Evolutionary conservation across 2,888 invertebrate species (phyloP).

Genomic region (Tubulanus polymorphus): DNA sequence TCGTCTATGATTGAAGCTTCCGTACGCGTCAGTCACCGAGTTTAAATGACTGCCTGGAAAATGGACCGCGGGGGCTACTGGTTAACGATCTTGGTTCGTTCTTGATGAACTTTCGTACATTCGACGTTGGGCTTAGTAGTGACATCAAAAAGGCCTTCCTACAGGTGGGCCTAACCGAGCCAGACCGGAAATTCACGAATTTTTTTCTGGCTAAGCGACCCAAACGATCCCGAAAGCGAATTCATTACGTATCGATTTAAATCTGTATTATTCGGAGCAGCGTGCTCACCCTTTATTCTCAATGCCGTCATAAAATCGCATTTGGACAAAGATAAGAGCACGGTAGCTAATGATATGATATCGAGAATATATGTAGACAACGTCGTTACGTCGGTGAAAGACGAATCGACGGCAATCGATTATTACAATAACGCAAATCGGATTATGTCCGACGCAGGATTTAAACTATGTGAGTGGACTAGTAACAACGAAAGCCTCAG

Average conservation of each 20-base stretch:
- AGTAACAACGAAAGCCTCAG: constrained; percentile 5
- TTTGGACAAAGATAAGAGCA: not conserved
- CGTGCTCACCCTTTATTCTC: constrained; percentile 10
- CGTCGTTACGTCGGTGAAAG: constrained; percentile 4
- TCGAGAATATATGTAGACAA: constrained; percentile 18
- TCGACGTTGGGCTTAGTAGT: constrained; percentile 7
- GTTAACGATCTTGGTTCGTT: constrained; percentile 17
- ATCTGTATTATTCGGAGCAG: constrained; percentile 14
- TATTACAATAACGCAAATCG: constrained; percentile 9
- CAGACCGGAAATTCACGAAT: constrained; percentile 14
- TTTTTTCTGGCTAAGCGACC: constrained; percentile 19
- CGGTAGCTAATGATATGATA: not conserved
- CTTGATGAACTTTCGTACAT: constrained; percentile 16
- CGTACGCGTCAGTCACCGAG: constrained; percentile 7
- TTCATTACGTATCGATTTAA: constrained; percentile 12
- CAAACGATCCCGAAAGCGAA: constrained; percentile 11
- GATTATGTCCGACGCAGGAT: constrained; percentile 10
- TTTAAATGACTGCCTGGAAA: constrained; percentile 19
- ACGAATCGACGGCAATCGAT: not conserved
- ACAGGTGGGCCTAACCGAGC: constrained; percentile 10
- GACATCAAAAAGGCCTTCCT: constrained; percentile 13
- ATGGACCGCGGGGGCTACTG: no score
- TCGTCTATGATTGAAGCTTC: constrained; percentile 18
- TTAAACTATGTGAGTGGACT: constrained; percentile 16
- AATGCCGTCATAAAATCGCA: constrained; percentile 17